phyloP scores from a whole-genome alignment of 1,140 invertebrate species.

The Leptopilina boulardi region DNA sequence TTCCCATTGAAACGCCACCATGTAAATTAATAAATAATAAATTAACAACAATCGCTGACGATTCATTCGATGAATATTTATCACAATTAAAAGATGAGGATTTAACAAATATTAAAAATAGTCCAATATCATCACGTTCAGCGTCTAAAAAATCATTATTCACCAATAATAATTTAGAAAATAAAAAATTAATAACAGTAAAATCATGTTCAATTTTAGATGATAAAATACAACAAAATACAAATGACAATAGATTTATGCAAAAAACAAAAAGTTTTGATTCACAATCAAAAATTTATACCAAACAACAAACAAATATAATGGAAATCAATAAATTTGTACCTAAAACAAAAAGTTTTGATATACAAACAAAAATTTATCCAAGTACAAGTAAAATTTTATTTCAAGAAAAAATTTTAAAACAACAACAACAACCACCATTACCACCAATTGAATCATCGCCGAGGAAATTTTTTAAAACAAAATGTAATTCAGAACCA shows the following conservation, averaged over 20 bases:
- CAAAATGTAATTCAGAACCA: slow-evolving; percentile 61
- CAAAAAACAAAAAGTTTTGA: too few species aligned
- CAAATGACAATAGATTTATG: too few species aligned
- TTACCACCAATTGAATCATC: background rate
- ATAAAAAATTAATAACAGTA: background rate
- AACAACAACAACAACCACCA: background rate
- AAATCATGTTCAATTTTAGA: background rate
- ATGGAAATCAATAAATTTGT: background rate
- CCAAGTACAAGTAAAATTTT: background rate
- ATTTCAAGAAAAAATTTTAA: too few species aligned
- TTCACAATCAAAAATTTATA: too few species aligned
- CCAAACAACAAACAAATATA: background rate
- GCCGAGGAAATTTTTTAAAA: slow-evolving; percentile 63
- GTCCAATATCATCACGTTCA: background rate
- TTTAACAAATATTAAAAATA: slow-evolving; percentile 16
- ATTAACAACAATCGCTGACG: slow-evolving; percentile 51
- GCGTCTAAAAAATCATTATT: slow-evolving; percentile 2
- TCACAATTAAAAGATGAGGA: slow-evolving; percentile 54
- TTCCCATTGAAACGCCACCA: background rate
- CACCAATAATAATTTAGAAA: background rate
- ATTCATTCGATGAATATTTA: slow-evolving; percentile 66
- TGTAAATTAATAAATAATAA: too few species aligned
- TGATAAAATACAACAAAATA: too few species aligned
- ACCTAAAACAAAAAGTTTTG: slow-evolving; percentile 4
- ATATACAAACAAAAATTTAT: background rate